These are phyloP conservation scores for Holothuria scabra DNA, from an alignment of 53 echinoderm and acorn worm genomes.

Conservation along the genomic window DNA sequence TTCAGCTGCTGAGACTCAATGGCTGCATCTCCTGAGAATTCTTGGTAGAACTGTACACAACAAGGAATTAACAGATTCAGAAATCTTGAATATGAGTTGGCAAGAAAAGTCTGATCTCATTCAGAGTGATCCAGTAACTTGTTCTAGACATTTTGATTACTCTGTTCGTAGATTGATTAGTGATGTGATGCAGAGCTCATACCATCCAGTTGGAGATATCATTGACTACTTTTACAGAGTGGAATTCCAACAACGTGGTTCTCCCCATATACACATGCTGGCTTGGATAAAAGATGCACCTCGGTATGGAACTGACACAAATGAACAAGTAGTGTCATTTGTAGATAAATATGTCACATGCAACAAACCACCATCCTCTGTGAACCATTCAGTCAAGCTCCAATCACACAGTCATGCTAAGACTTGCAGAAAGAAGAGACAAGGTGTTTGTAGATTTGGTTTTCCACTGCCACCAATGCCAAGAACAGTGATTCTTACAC, in stretches of 20 bases:
- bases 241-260: constrained; percentile 56
- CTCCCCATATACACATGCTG: no score
- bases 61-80: constrained; percentile 24
- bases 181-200: constrained; percentile 26
- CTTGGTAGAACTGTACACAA: constrained; percentile 38
- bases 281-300: no score
- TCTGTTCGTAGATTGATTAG: constrained; percentile 32
- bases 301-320: not conserved
- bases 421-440: constrained; percentile 15
- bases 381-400: constrained; percentile 1
- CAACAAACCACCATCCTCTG: not conserved
- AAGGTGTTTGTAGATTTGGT: constrained; percentile 30
- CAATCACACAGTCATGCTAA: constrained; percentile 29
- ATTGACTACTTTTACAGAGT: constrained; percentile 47
- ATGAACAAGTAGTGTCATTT: not conserved
- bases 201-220: constrained; percentile 41
- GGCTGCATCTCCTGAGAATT: constrained; percentile 47
- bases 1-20: constrained; percentile 63
- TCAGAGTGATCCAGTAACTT: no score
- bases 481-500: constrained; percentile 34
- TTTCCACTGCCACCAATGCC: constrained; percentile 38
- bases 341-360: constrained; percentile 23
- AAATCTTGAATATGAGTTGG: not conserved
- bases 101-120: no score
- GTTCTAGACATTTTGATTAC: constrained; percentile 45